phyloP scores from a whole-genome alignment of 2,888 invertebrate species.

The Embidobia sp. region DNA sequence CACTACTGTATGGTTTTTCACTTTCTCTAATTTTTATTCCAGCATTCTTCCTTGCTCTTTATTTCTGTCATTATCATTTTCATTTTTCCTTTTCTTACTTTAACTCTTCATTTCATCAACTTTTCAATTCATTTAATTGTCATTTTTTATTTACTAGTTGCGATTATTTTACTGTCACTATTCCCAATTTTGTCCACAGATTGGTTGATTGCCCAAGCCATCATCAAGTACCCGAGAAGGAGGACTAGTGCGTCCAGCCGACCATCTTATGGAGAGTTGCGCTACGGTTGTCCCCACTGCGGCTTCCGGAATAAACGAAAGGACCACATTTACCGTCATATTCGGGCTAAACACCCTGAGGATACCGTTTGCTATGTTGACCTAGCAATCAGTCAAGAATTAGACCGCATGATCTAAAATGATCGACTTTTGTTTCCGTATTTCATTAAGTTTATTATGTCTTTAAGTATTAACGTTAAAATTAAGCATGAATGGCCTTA shows the following conservation, averaged over 20 bases:
- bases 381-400: constrained; percentile 64
- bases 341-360: constrained; percentile 76
- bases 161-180: constrained; percentile 21
- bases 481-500: too few species aligned
- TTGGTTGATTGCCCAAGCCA: constrained; percentile 55
- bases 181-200: constrained; percentile 63
- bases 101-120: constrained; percentile 1
- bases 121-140: background rate
- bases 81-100: constrained; percentile 12
- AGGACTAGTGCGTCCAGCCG: constrained; percentile 24
- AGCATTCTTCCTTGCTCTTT: background rate
- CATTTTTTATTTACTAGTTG: too few species aligned
- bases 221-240: constrained; percentile 58
- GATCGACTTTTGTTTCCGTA: too few species aligned
- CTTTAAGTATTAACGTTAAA: too few species aligned
- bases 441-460: too few species aligned
- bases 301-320: constrained; percentile 77
- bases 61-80: too few species aligned
- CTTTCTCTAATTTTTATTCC: constrained; percentile 3
- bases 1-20: constrained; percentile 7
- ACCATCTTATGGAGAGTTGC: constrained; percentile 68
- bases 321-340: constrained; percentile 78
- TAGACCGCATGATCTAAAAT: constrained; percentile 40
- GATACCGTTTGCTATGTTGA: constrained; percentile 75
- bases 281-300: constrained; percentile 81